Evolutionary conservation across 2,888 invertebrate genomes (phyloP).

Genomic region (Perdita meconis): DNA sequence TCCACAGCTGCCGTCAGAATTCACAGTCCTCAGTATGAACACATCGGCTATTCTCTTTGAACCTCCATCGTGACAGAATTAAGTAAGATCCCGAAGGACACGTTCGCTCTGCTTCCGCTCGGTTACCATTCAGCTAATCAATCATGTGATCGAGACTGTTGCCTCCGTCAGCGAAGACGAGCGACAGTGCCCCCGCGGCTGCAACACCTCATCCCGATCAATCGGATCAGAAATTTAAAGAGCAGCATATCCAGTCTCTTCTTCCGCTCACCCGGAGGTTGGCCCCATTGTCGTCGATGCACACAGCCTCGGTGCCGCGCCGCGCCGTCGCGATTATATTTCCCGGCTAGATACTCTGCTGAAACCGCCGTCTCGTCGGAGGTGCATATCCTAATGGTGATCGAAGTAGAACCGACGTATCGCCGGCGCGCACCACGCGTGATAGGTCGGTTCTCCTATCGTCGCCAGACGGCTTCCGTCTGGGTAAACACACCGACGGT

Average conservation of each 20-base stretch:
- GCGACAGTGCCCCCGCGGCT: conserved; percentile 16
- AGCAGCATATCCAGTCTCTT: neutral
- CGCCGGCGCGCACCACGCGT: conserved; percentile 45
- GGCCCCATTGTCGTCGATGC: neutral
- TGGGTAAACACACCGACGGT: conserved; percentile 79
- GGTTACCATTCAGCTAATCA: too few species aligned
- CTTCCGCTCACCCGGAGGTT: too few species aligned
- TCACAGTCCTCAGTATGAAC: too few species aligned
- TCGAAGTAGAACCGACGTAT: conserved; percentile 60
- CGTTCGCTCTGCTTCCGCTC: too few species aligned
- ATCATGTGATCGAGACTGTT: neutral
- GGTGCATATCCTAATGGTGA: conserved; percentile 54
- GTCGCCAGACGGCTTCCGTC: conserved; percentile 81
- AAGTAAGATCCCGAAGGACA: too few species aligned
- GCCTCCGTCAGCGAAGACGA: conserved; percentile 14
- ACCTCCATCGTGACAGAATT: too few species aligned
- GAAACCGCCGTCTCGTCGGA: conserved; percentile 53
- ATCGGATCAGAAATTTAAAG: conserved; percentile 36
- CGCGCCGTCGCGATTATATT: conserved; percentile 44
- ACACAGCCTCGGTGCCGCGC: conserved; percentile 13
- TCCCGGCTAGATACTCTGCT: conserved; percentile 45
- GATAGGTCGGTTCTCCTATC: conserved; percentile 74
- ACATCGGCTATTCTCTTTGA: too few species aligned
- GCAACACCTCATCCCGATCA: conserved; percentile 36
- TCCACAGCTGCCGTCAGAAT: too few species aligned